Evolutionary conservation across 2,113 vertebrate genomes (phyloP).

Genomic region (Mustela nigripes): DNA sequence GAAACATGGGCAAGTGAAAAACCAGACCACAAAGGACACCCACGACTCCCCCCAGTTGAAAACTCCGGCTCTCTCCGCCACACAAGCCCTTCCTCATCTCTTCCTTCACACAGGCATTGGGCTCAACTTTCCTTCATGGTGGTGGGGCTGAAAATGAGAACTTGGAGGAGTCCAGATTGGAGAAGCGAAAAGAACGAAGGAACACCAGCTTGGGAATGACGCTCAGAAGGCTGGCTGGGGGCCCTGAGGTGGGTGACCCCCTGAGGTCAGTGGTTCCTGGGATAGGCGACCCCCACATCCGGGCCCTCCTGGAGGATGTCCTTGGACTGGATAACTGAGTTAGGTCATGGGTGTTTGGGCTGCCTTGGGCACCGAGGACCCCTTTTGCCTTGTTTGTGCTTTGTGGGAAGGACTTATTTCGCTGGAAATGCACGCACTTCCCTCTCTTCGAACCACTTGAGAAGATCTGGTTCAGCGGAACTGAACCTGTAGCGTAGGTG

Average conservation of each 20-base stretch:
- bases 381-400: neutral
- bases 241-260: neutral
- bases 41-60: accelerated
- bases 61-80: accelerated
- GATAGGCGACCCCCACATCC: neutral
- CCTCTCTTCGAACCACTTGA: accelerated
- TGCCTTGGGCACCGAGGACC: neutral
- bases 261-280: neutral
- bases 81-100: accelerated
- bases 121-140: neutral
- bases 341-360: neutral
- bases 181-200: neutral
- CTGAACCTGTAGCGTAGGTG: neutral
- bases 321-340: neutral
- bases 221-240: neutral
- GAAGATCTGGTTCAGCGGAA: neutral
- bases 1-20: neutral
- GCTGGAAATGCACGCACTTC: neutral
- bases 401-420: neutral
- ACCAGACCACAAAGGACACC: neutral
- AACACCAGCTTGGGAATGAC: neutral
- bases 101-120: neutral
- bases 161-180: neutral
- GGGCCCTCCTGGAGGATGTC: neutral
- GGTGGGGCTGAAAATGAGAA: neutral